Evolutionary conservation across 2,113 vertebrate genomes (phyloP).

Genomic region (Melanocharis versteri): DNA sequence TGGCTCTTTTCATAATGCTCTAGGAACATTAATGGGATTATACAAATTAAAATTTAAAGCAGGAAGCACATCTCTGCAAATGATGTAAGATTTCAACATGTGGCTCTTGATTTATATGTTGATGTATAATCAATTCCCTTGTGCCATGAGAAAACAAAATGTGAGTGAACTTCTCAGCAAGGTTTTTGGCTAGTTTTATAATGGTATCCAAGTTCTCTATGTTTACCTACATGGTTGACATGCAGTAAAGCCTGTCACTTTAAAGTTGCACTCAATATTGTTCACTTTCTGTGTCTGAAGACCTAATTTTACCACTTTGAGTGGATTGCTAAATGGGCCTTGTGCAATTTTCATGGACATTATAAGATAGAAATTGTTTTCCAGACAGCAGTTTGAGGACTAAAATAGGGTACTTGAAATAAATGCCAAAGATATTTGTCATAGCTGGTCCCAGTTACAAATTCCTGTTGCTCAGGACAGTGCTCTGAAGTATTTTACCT

Average conservation of each 20-base stretch:
- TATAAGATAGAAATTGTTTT: background rate
- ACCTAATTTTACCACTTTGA: background rate
- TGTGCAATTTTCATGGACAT: accelerated
- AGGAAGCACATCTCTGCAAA: background rate
- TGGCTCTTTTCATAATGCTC: background rate
- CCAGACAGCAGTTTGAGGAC: background rate
- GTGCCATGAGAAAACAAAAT: background rate
- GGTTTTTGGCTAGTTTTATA: background rate
- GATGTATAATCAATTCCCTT: background rate
- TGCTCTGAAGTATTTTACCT: background rate
- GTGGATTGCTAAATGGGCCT: background rate
- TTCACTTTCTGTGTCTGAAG: background rate
- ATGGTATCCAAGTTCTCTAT: background rate
- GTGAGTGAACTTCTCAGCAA: background rate
- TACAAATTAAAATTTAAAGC: background rate
- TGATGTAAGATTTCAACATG: background rate
- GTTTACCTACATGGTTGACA: background rate
- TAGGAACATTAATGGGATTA: slow-evolving; percentile 7
- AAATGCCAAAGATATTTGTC: background rate
- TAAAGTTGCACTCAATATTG: background rate
- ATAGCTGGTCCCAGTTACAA: background rate
- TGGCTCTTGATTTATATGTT: background rate
- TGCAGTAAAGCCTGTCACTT: background rate
- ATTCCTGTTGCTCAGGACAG: background rate
- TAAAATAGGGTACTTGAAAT: background rate